These are phyloP conservation scores for Trogon melanurus DNA, from an alignment of 2,113 vertebrate species.

Conservation along the genomic window DNA sequence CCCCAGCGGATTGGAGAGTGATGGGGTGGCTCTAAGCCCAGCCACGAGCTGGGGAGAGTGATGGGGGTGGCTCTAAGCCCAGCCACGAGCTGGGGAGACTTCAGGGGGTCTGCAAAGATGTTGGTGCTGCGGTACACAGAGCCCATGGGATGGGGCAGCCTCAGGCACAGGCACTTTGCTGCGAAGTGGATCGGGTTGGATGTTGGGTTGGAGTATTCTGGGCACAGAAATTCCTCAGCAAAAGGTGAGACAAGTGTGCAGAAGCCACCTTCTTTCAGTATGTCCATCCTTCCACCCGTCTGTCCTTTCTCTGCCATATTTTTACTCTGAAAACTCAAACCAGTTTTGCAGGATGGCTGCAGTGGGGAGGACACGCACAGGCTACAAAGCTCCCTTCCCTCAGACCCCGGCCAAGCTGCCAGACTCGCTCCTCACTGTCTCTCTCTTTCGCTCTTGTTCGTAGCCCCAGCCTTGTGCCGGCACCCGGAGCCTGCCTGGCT, in stretches of 20 bases:
- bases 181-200: neutral
- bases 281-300: neutral
- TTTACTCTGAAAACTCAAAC: neutral
- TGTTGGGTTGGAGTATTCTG: neutral
- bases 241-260: neutral
- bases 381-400: neutral
- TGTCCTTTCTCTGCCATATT: neutral
- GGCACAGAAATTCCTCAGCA: neutral
- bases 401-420: neutral
- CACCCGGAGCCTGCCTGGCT: neutral
- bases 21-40: neutral
- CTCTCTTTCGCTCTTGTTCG: neutral
- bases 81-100: neutral
- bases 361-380: accelerated
- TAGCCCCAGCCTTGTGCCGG: neutral
- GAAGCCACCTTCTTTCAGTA: neutral
- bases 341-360: accelerated
- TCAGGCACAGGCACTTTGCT: neutral
- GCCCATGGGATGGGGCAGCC: accelerated
- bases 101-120: accelerated
- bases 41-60: neutral
- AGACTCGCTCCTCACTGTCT: neutral
- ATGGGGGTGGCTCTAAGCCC: neutral
- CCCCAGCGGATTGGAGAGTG: neutral
- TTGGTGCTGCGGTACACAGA: neutral